These are phyloP conservation scores for Aplocera efformata DNA, from an alignment of 2,888 invertebrate species.

Conservation along the genomic window DNA sequence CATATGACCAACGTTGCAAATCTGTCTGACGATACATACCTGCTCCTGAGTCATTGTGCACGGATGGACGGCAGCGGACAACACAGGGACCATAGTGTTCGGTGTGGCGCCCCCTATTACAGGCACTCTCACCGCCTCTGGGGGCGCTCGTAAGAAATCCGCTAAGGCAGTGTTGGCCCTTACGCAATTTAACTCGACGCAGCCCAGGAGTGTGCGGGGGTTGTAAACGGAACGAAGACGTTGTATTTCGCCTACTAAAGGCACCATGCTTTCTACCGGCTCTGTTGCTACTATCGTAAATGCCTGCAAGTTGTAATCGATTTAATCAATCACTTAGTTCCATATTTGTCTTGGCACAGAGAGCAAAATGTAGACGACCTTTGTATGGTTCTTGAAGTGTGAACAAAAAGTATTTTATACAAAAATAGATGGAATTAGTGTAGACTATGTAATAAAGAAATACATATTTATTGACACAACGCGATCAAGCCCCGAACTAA, in stretches of 20 bases:
- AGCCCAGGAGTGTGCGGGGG: constrained; percentile 78
- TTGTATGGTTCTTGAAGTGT: too few relatives aligned
- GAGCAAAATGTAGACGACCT: too few relatives aligned
- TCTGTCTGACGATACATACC: constrained; percentile 44
- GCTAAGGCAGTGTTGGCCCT: constrained; percentile 86
- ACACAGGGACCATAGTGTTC: constrained; percentile 85
- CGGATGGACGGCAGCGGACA: constrained; percentile 82
- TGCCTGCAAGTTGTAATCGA: constrained; percentile 39
- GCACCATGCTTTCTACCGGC: constrained; percentile 86
- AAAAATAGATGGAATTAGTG: too few relatives aligned
- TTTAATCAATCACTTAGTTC: too few relatives aligned
- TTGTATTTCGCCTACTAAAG: constrained; percentile 84
- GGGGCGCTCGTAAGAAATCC: constrained; percentile 81
- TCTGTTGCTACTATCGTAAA: constrained; percentile 69
- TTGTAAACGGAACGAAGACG: constrained; percentile 72
- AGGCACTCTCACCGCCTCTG: constrained; percentile 82
- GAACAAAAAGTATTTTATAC: too few relatives aligned
- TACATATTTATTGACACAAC: too few relatives aligned
- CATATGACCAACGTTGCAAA: too few relatives aligned
- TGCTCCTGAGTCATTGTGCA: constrained; percentile 71
- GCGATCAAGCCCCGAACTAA: too few relatives aligned
- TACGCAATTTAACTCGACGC: constrained; percentile 85
- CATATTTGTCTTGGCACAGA: too few relatives aligned
- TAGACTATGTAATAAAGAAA: too few relatives aligned
- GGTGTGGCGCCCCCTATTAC: constrained; percentile 86